Conservation (phyloP, 2,113 vertebrate genomes). For the Mastomys coucha region DNA sequence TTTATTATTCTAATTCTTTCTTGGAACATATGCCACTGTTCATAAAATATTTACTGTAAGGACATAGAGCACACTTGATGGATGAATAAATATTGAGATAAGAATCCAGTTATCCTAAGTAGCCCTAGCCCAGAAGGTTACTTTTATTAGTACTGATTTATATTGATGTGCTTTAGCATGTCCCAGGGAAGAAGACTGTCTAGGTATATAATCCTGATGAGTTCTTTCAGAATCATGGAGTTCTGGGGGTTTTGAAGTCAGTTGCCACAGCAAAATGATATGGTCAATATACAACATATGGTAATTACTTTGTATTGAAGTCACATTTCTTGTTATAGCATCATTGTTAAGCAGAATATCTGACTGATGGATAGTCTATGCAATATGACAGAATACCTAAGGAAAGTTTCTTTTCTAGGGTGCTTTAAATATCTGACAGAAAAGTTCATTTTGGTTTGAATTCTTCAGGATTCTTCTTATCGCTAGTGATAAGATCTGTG, state of each 20-base stretch:
- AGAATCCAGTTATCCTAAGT: constrained; percentile 29
- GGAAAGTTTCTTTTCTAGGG: background rate
- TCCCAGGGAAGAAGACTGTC: background rate
- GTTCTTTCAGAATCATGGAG: background rate
- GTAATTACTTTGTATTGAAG: background rate
- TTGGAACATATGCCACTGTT: constrained; percentile 47
- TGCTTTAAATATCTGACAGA: background rate
- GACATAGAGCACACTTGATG: background rate
- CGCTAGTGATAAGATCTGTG: background rate
- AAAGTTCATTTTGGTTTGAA: background rate
- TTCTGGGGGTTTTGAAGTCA: background rate
- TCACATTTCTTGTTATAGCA: background rate
- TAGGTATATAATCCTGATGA: background rate
- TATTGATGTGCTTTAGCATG: background rate
- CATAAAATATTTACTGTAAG: constrained; percentile 62
- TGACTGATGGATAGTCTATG: background rate
- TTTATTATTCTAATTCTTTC: constrained; percentile 58
- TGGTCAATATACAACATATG: background rate
- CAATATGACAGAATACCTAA: background rate
- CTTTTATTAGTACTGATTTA: background rate
- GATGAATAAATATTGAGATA: constrained; percentile 40
- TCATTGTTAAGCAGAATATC: background rate
- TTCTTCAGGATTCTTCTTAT: background rate
- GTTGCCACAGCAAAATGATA: background rate
- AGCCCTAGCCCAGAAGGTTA: background rate